Conservation (phyloP, 1,140 invertebrate genomes). For the Chionoecetes opilio region DNA sequence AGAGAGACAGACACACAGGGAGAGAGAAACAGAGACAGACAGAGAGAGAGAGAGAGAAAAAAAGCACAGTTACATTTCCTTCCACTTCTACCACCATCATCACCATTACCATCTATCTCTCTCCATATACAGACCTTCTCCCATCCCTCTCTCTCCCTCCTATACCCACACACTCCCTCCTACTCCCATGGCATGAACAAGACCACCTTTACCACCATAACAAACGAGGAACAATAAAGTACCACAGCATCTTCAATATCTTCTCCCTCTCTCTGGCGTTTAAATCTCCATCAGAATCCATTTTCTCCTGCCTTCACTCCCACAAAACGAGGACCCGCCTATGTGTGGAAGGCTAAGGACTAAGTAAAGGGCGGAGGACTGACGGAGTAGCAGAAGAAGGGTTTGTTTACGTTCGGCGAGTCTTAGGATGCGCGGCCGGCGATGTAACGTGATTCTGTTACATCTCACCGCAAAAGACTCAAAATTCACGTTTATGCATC, state of each 20-base stretch:
- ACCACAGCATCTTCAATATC: not conserved
- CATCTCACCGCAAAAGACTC: not conserved
- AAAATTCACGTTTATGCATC: not conserved
- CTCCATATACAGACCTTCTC: not conserved
- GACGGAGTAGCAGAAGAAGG: too few relatives aligned
- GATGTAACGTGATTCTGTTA: not conserved
- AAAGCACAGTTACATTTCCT: not conserved
- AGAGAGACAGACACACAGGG: not conserved
- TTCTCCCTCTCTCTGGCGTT: not conserved
- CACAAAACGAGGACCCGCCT: not conserved
- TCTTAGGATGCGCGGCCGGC: not conserved
- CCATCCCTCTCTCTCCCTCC: not conserved
- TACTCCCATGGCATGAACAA: too few relatives aligned
- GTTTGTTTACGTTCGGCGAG: not conserved
- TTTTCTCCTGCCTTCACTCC: not conserved
- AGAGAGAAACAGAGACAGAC: not conserved
- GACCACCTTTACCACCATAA: too few relatives aligned
- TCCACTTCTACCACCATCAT: not conserved
- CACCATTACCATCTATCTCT: not conserved
- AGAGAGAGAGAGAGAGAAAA: not conserved
- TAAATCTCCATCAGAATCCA: not conserved
- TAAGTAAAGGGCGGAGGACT: too few relatives aligned
- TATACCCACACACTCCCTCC: not conserved
- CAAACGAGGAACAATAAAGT: too few relatives aligned
- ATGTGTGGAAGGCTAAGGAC: too few relatives aligned